Evolutionary conservation across 2,888 invertebrate genomes (phyloP), one percentile per base, ranked within the genome.

Genomic region (Endomychus coccineus): DNA sequence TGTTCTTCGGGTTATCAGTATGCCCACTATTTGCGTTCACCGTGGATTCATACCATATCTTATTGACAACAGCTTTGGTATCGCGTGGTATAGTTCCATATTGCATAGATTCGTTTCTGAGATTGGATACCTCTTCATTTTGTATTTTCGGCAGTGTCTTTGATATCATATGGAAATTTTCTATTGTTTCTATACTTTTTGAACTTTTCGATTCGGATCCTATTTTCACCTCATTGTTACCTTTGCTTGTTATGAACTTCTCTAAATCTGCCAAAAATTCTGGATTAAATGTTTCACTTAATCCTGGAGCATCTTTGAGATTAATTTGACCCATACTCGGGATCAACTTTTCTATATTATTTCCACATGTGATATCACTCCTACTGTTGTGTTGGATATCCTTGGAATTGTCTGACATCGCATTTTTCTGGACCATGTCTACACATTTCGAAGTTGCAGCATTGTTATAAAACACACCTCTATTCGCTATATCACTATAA

Each of bases 191-290:
- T n/a, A n/a, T n/a, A n/a, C n/a, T n/a, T n/a, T n/a, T n/a, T n/a
- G n/a, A n/a, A n/a, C n/a, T n/a, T n/a, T n/a, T n/a, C n/a, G n/a
- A n/a, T n/a, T n/a, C n/a, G n/a, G n/a, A n/a, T 17, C 15, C 10
- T 38, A 42, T 44, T 27, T 42, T 43, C 9, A 36, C 24, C 12
- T 37, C 45, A 27, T 34, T 35, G 10, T 46, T 36, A 12, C 22
- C 50, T 38, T 54, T 55, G 4, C 46, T 46, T 21, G 55, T 39
- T 9, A 80, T 62, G 48, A 73, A 74, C 47, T 77, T 79, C 56
- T 82, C 81, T 30, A 81, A 57, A 52, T 80, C 79, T 1, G 73
- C 74, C 21, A 80, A 67, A 44, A 81, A 79, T 10, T 69, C 70
- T 5, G 34, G n/a, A 13, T 13, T 73, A 68, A 52, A 76, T 75